Base-by-base conservation (phyloP, 2,797 vertebrate genomes). In the Macrochelys suwanniensis region DNA sequence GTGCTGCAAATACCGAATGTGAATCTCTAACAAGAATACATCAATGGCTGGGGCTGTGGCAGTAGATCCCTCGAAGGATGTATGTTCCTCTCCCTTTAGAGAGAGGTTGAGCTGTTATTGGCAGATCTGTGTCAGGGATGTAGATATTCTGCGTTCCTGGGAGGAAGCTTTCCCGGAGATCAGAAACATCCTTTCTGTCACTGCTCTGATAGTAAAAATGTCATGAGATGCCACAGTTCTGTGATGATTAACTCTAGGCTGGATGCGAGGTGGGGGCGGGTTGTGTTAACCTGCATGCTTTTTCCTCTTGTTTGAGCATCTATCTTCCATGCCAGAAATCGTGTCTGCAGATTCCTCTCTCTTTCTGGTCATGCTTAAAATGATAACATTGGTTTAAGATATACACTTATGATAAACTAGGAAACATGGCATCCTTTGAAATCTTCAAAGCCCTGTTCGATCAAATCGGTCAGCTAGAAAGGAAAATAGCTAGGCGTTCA, bases 321-420 rank as follows among this genome's bases (percentile, higher is more conserved):
- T 95, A 7, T 94, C 88, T 94, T 85, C 82, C 7, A 33, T 1
- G 3, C 89, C 95, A 92, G 90, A 33, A 97, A 80, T 31, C 5
- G 56, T 77, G 95, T 93, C 68, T 91, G 94, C 94, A 96, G 92
- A 68, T 80, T 90, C 80, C 77, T 77, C 13, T 80, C 59, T 86
- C 90, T 94, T 17, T 83, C 90, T 0, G 31, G 92, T 96, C 96
- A 80, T 42, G 93, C 97, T 96, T 95, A 77, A 97, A 96, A 97
- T 96, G 94, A 90, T 90, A 92, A 82, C 91, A 80, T 89, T 95
- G 92, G 95, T 95, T 97, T 97, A 95, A 98, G 97, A 97, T 92
- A 85, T 94, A 94, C 80, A 90, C 90, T 96, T 37, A 83, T 0
- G 96, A 98, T 98, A 97, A 97, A 96, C 84, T 25, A 83, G 89